phyloP scores from a whole-genome alignment of 2,797 vertebrate genomes.

The Darevskia mixta region DNA sequence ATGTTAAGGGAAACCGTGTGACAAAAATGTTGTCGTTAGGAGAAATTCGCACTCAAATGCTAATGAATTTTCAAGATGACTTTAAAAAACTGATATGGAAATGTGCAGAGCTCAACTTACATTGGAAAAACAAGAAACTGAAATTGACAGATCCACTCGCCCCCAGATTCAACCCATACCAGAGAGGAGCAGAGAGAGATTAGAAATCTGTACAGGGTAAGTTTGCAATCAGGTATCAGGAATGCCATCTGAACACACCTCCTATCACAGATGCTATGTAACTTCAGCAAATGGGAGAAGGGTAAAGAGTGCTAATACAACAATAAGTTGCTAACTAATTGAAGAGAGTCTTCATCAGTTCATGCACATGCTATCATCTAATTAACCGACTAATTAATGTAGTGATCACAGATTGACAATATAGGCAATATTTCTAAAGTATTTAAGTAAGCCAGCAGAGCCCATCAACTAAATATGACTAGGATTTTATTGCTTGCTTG shows the following conservation, averaged over 20 bases:
- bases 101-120: no score
- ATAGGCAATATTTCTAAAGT: neutral
- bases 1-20: no score
- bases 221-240: neutral
- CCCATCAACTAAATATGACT: neutral
- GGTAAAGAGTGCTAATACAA: neutral
- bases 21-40: no score
- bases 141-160: no score
- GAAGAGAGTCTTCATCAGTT: neutral
- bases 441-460: neutral
- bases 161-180: no score
- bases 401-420: neutral
- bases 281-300: neutral
- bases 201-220: neutral
- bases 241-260: neutral
- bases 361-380: neutral
- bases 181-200: neutral
- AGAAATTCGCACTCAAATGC: no score
- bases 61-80: no score
- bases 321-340: neutral
- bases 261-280: neutral
- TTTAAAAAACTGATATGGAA: no score
- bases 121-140: no score
- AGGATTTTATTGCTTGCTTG: neutral
- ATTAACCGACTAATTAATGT: conserved; percentile 1